Percentiles rank a stretch among this genome's conserved stretches.
Evolutionary conservation across 2,797 vertebrate genomes (phyloP).

Genomic region (Chiloscyllium punctatum): DNA sequence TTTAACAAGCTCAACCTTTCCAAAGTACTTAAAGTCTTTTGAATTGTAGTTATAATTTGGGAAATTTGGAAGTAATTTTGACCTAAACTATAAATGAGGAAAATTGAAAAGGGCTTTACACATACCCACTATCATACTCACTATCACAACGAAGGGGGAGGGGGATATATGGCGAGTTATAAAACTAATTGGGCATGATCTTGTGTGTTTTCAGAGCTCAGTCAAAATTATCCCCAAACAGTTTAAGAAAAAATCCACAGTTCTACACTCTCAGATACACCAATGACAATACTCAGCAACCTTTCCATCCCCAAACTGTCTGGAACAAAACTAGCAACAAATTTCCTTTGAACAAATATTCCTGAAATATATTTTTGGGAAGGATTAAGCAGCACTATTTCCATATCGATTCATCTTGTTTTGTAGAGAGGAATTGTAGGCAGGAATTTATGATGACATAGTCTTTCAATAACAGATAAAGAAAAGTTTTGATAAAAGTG

Average conservation of each 20-base stretch:
- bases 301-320: background rate
- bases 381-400: background rate
- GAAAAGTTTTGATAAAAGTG: background rate
- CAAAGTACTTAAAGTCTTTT: no score
- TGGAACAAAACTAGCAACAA: background rate
- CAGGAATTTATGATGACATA: background rate
- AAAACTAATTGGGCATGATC: background rate
- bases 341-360: background rate
- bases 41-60: no score
- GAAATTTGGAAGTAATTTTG: no score
- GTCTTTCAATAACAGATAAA: background rate
- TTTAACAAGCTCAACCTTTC: no score
- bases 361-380: background rate
- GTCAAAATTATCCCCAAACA: background rate
- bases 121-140: background rate
- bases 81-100: no score
- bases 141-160: background rate
- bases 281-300: no score
- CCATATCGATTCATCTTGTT: background rate
- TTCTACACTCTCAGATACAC: background rate
- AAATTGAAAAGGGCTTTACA: no score
- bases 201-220: background rate
- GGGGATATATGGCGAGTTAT: background rate
- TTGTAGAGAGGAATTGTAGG: background rate
- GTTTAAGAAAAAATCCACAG: background rate